These are phyloP conservation scores for Argyresthia albistria DNA, from an alignment of 2,888 invertebrate species.

Conservation along the genomic window DNA sequence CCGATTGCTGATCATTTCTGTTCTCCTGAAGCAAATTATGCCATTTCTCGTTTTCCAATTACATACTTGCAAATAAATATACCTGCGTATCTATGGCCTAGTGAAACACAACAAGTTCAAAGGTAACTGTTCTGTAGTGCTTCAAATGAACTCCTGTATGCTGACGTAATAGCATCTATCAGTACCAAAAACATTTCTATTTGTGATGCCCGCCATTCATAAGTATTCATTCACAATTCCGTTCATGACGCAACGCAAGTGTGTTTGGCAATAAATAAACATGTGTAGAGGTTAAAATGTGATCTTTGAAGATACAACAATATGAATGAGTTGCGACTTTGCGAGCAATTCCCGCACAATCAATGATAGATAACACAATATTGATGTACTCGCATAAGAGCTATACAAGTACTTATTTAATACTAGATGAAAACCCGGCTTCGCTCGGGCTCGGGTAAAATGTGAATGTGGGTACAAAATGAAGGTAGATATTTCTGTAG, in stretches of 20 bases:
- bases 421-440: too few species aligned
- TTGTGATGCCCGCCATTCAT: not conserved
- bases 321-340: not conserved
- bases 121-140: too few species aligned
- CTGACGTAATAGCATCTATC: too few species aligned
- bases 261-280: not conserved
- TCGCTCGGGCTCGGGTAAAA: too few species aligned
- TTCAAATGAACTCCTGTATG: too few species aligned
- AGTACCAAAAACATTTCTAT: too few species aligned
- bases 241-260: constrained; percentile 1
- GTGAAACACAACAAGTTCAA: too few species aligned
- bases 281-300: constrained; percentile 2
- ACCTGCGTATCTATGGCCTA: too few species aligned
- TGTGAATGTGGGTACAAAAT: too few species aligned
- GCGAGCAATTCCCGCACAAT: not conserved
- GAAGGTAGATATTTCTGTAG: too few species aligned
- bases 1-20: constrained; percentile 47
- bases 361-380: not conserved
- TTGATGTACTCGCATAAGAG: too few species aligned
- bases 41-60: not conserved
- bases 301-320: not conserved
- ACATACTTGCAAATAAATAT: not conserved
- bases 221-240: not conserved
- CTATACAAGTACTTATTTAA: too few species aligned
- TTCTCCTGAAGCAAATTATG: constrained; percentile 32